Evolutionary conservation across 2,888 invertebrate genomes (phyloP).

Genomic region (Lacanobia wlatinum): DNA sequence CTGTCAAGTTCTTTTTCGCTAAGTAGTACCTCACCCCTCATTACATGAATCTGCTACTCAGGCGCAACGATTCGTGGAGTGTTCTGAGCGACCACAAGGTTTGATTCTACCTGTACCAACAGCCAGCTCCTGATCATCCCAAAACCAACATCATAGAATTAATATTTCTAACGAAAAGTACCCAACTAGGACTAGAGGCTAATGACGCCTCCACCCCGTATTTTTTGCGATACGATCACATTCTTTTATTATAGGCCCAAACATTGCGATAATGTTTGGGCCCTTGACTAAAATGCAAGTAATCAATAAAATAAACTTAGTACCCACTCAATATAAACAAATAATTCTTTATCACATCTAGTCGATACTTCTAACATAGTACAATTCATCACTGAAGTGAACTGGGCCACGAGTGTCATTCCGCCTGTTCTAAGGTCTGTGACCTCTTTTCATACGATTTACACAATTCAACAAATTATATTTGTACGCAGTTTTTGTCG

Average conservation of each 20-base stretch:
- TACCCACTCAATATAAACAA: constrained; percentile 3
- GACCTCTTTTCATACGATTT: constrained; percentile 69
- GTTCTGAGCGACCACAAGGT: too few species aligned
- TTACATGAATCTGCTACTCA: too few species aligned
- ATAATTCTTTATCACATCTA: constrained; percentile 23
- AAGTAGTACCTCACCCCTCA: too few species aligned
- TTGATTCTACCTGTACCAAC: too few species aligned
- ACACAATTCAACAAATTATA: constrained; percentile 61
- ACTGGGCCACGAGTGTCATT: constrained; percentile 65
- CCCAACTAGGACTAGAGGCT: too few species aligned
- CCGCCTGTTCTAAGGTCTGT: constrained; percentile 63
- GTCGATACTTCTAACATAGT: constrained; percentile 49
- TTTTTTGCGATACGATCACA: too few species aligned
- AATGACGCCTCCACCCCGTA: too few species aligned
- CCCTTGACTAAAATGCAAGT: not conserved
- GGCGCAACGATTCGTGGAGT: too few species aligned
- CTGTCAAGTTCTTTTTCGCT: not conserved
- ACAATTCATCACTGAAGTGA: constrained; percentile 60
- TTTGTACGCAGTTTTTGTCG: constrained; percentile 68
- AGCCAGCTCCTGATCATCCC: too few species aligned
- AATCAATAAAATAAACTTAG: constrained; percentile 5
- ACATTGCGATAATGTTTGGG: too few species aligned
- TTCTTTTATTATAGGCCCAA: too few species aligned
- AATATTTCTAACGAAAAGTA: not conserved
- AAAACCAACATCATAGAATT: not conserved